Evolutionary conservation across 2,888 invertebrate species (phyloP).

Genomic region (Ochlodes sylvanus): DNA sequence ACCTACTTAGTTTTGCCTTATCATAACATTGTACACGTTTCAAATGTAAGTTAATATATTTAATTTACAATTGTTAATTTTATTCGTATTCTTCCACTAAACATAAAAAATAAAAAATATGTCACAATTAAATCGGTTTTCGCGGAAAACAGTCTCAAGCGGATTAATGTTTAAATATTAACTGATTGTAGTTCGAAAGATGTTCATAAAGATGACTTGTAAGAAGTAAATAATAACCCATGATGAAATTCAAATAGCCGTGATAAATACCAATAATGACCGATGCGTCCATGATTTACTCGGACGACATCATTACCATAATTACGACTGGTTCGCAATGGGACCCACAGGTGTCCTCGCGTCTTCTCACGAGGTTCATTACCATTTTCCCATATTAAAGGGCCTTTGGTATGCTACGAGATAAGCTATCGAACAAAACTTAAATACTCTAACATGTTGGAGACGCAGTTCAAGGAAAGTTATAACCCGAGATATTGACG

Average conservation of each 20-base stretch:
- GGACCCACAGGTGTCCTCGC: conserved; percentile 35
- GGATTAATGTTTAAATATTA: neutral
- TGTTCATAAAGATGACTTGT: neutral
- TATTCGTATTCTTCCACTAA: too few species aligned
- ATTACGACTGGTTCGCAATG: conserved; percentile 36
- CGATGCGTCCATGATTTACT: conserved; percentile 32
- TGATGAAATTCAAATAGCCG: conserved; percentile 29
- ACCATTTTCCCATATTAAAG: conserved; percentile 35
- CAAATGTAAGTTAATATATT: too few species aligned
- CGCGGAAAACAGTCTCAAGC: neutral
- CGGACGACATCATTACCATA: conserved; percentile 32
- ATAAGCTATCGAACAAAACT: conserved; percentile 29
- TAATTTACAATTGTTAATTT: too few species aligned
- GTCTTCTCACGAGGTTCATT: conserved; percentile 37
- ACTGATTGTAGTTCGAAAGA: neutral
- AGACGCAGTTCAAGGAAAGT: neutral
- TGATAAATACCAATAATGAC: conserved; percentile 36
- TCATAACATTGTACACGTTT: too few species aligned
- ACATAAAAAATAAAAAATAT: too few species aligned
- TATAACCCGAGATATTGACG: neutral
- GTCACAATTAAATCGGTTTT: neutral
- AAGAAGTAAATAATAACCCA: conserved; percentile 3
- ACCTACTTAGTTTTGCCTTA: too few species aligned
- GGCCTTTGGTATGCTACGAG: conserved; percentile 29
- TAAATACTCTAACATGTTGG: conserved; percentile 19